Evolutionary conservation across 2,113 vertebrate genomes (phyloP).

Genomic region (cat (Felis catus)): DNA sequence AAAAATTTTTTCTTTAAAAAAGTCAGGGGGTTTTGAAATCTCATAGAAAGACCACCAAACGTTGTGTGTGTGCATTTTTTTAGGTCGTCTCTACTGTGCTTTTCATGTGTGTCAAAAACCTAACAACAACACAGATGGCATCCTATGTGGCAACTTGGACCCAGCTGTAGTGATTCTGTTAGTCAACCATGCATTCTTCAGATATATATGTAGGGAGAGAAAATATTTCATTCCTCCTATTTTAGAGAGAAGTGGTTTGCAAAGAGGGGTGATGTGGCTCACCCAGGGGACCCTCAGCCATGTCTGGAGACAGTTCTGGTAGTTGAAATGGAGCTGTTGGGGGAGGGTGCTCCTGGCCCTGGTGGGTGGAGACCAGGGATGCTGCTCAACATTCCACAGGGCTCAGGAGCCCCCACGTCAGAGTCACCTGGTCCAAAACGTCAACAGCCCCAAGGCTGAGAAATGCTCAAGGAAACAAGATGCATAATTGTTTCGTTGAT

Average conservation of each 20-base stretch:
- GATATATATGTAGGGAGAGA: too few relatives aligned
- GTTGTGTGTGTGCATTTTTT: background rate
- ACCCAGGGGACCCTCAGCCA: background rate
- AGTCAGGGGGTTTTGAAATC: background rate
- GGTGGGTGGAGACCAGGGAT: background rate
- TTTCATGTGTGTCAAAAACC: background rate
- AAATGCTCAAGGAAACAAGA: background rate
- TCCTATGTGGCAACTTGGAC: fast-evolving
- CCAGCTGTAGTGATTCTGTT: too few relatives aligned
- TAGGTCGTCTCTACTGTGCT: too few relatives aligned
- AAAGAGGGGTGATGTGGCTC: too few relatives aligned
- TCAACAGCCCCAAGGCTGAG: background rate
- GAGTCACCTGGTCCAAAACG: background rate
- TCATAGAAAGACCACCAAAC: too few relatives aligned
- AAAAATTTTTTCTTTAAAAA: too few relatives aligned
- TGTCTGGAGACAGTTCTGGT: background rate
- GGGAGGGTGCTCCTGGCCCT: background rate
- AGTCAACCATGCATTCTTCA: fast-evolving
- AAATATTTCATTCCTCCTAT: background rate
- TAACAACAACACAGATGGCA: background rate
- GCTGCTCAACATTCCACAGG: background rate
- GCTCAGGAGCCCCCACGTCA: fast-evolving
- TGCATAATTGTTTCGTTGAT: background rate
- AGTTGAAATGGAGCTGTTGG: too few relatives aligned
- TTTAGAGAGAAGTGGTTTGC: background rate